phyloP scores from a whole-genome alignment of 2,888 invertebrate genomes.

The Ichneumoninae sp. region DNA sequence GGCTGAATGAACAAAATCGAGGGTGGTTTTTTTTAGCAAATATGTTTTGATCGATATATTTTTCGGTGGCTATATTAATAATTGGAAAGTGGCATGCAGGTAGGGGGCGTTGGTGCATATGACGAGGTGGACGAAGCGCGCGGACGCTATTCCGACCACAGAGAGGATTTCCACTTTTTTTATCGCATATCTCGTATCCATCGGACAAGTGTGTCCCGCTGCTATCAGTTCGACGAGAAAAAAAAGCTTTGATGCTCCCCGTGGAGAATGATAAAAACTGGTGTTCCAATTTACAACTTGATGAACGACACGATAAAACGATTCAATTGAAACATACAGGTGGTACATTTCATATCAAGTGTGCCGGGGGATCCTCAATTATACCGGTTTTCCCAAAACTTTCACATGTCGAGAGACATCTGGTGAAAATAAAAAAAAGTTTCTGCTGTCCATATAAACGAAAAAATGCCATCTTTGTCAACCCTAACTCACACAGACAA shows the following conservation, averaged over 20 bases:
- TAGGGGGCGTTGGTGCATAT: slow-evolving; percentile 28
- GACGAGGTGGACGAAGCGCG: slow-evolving; percentile 36
- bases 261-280: slow-evolving; percentile 19
- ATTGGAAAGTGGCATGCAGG: slow-evolving; percentile 53
- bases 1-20: neutral
- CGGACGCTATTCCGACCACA: slow-evolving; percentile 31
- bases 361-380: neutral
- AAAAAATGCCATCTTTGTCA: neutral
- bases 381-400: neutral
- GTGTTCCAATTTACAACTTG: slow-evolving; percentile 48
- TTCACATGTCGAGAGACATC: neutral
- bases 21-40: neutral
- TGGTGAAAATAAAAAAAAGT: neutral
- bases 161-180: slow-evolving; percentile 40
- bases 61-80: slow-evolving; percentile 40
- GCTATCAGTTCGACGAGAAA: slow-evolving; percentile 23
- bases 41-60: slow-evolving; percentile 21
- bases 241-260: slow-evolving; percentile 8
- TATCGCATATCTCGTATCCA: slow-evolving; percentile 6
- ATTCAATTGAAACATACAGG: slow-evolving; percentile 30
- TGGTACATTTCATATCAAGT: neutral
- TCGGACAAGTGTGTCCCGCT: slow-evolving; percentile 39
- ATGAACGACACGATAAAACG: slow-evolving; percentile 28
- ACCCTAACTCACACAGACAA: neutral
- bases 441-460: neutral